These are phyloP conservation scores for Copsychus sechellarum DNA, from an alignment of 2,113 vertebrate species.

Conservation along the genomic window DNA sequence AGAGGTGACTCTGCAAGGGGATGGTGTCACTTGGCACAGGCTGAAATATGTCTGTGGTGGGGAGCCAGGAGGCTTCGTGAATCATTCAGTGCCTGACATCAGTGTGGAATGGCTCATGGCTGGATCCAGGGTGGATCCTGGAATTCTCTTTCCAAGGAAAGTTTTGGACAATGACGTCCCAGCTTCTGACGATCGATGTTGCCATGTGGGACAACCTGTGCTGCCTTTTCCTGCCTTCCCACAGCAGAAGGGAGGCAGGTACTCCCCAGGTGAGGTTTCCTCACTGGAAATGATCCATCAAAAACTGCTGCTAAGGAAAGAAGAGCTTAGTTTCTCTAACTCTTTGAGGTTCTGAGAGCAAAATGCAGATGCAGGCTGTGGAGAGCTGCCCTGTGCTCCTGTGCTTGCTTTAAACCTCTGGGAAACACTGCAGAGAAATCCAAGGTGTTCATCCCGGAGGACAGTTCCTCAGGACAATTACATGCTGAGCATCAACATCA, in stretches of 20 bases:
- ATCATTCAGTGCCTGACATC: neutral
- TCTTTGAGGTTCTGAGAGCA: neutral
- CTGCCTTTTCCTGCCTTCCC: neutral
- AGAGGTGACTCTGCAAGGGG: neutral
- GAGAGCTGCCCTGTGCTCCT: neutral
- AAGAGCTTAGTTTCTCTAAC: neutral
- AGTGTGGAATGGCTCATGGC: neutral
- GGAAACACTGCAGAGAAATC: neutral
- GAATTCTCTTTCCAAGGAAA: neutral
- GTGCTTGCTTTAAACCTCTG: neutral
- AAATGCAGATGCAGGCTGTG: neutral
- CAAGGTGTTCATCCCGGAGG: neutral
- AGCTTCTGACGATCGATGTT: neutral
- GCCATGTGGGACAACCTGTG: neutral
- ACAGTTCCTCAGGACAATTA: neutral
- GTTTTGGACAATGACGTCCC: neutral
- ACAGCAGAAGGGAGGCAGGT: accelerated
- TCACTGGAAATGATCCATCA: neutral
- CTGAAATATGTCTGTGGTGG: neutral
- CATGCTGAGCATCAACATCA: neutral
- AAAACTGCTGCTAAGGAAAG: neutral
- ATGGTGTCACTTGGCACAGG: neutral
- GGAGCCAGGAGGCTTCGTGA: neutral
- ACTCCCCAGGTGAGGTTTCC: neutral
- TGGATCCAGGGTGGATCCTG: neutral